Evolutionary conservation across 2,797 vertebrate species (phyloP), one percentile per base, ranked within the genome.

Genomic region (Geotria australis): DNA sequence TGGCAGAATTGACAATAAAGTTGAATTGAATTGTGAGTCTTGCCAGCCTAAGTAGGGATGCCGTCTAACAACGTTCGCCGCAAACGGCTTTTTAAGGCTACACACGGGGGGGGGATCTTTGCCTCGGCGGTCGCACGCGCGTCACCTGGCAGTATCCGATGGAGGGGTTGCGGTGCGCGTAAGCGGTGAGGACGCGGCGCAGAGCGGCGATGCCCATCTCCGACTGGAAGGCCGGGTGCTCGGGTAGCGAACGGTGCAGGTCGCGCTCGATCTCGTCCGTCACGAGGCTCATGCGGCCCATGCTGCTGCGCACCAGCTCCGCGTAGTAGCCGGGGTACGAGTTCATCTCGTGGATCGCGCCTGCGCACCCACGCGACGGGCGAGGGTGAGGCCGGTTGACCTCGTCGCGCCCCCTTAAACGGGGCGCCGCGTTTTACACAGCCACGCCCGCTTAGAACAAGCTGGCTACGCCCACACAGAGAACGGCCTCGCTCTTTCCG

Each of bases 201-300:
- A 98, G 77, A 0, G 89, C 89, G 0, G 88, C 83, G 1, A 98
- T 94, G 47, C 89, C 89, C 2, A 75, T 67, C 63, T 91, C 84
- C 1, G 94, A 95, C 70, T 98, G 89, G 71, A 98, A 95, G 56
- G 89, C 89, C 4, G 77, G 72, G 69, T 98, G 89, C 64, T 98
- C 89, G 0, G 89, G 89, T 86, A 98, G 95, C 2, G 89, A 98
- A n/a, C 89, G 83, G 63, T 98, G 88, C 15, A 98, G 75, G 70
- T 98, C 89, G 2, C 89, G 73, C 68, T 98, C 89, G 0, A 98
- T 98, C 71, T 95, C 89, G 60, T 98, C 89, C 0, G 85, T 86
- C 3, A 86, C 88, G 58, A 98, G 67, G 5, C 71, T 91, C 60
- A 77, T 81, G 56, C 70, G 77, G 2, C 88, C 89, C 64, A 70